These are phyloP conservation scores for Vesta saturnalis DNA, from an alignment of 2,888 invertebrate genomes.

Conservation along the genomic window DNA sequence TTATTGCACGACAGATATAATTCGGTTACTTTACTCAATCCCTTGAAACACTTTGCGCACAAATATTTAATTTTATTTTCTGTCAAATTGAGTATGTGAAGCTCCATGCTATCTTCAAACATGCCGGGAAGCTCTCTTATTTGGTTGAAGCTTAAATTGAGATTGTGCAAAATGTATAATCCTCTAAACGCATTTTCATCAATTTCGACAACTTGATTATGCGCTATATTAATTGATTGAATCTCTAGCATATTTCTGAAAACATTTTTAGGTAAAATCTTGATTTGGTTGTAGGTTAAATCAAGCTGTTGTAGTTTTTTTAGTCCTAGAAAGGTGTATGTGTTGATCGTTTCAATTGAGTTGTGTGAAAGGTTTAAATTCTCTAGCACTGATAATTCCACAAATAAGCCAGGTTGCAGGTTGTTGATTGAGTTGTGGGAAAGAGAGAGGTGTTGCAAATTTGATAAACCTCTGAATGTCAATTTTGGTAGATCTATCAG, in stretches of 20 bases:
- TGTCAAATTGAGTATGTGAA: not conserved
- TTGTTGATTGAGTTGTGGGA: not conserved
- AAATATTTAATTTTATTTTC: not conserved
- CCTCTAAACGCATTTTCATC: slow-evolving; percentile 2
- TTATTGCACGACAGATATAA: not conserved
- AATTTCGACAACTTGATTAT: not conserved
- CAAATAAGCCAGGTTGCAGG: not conserved
- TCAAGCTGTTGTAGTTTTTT: slow-evolving; percentile 7
- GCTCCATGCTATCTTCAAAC: slow-evolving; percentile 17
- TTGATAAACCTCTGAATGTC: slow-evolving; percentile 2
- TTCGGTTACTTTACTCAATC: not conserved
- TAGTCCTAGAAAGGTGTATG: slow-evolving; percentile 5
- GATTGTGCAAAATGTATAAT: slow-evolving; percentile 8
- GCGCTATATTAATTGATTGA: not conserved
- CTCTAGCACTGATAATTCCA: not conserved
- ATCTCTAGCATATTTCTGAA: slow-evolving; percentile 13
- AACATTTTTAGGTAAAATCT: not conserved
- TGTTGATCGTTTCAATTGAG: not conserved
- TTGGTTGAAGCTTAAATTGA: not conserved
- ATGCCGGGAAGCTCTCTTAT: not conserved
- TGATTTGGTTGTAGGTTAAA: not conserved
- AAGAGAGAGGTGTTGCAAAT: slow-evolving; percentile 3
- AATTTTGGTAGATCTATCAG: not conserved
- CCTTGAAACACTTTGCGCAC: not conserved
- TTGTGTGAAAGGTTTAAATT: not conserved